Evolutionary conservation across 1,140 invertebrate genomes (phyloP), one percentile per base, ranked within the genome.

Genomic region (Onthophagus taurus): DNA sequence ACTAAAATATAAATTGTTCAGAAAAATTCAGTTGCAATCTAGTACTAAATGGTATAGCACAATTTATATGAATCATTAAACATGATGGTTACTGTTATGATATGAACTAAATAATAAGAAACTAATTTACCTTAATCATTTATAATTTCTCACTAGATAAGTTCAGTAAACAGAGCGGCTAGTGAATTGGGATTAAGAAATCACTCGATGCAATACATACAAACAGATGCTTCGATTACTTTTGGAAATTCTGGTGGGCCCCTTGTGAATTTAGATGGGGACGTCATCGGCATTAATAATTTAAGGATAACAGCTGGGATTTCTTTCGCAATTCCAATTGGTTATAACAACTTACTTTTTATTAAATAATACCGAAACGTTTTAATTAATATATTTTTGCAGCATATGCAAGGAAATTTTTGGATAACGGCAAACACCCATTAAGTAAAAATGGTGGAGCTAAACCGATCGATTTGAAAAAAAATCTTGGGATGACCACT

Each of bases 231-330:
- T 26, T 80, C 89, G 1, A 94, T 96, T 43, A 96, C 87, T 2
- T 92, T 90, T 71, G 92, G 92, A 4, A 96, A 96, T 69, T 94
- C 89, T 19, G 92, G 93, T 12, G 92, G 93, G 0, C 93, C 93
- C 0, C 61, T 97, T 9, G 83, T 96, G 0, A 95, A 97, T 68
- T 67, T 96, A 52, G 85, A 93, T 61, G 90, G 90, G 1, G 89
- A 95, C 67, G 91, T 83, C 0, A 92, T 97, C 60, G 93, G 92
- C 9, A 89, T 97, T 26, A 96, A 94, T 59, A 85, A 87, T 13
- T 89, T 96, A 86, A 95, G 92, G 70, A 85, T 93, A 3, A 83
- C 82, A 0, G 72, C 83, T 2, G 85, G 92, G 7, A 95, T 97
- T 52, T 94, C 90, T 2, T 97, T 97, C 71, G 92, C 93, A 1